Base-by-base conservation (phyloP, 2,888 invertebrate species). In the Psylliodes chrysocephalus region DNA sequence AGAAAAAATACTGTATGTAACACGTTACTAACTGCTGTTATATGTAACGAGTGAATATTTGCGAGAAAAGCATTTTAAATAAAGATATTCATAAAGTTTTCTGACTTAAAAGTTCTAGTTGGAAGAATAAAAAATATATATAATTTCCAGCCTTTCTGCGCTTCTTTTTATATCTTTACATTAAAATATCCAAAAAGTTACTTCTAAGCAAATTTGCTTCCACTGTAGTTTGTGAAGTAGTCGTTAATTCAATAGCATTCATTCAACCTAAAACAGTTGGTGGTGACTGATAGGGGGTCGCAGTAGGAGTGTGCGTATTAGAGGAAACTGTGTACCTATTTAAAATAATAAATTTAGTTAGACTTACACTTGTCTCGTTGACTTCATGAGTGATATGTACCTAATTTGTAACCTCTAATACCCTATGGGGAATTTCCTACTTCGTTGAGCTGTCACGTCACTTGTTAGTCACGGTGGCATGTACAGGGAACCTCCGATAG, bases 341-440 rank as follows among this genome's bases (percentile, higher is more conserved):
- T 55, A 55, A 55, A 55, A 55, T 55, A 55, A 55, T 55, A 55
- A 55, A 55, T 55, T 52, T 52, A 18, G 46, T 56, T 42, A 56
- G 46, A 56, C 56, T 46, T 56, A 56, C 56, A 47, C 56, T 56
- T 56, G 56, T 56, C 56, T 56, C 33, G 44, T 40, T 17, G 22
- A 56, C 46, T 47, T 47, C 56, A 18, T 55, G 55, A 55, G 44
- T 55, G 55, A 55, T 55, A 55, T 18, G 18, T 56, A 22, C 56
- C 56, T 47, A 56, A 56, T 56, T 56, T 56, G 56, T 56, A 56
- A 46, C 46, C 47, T 55, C 46, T 56, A 56, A 56, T 46, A 56
- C 56, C 46, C 35, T 47, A 56, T 47, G 46, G 33, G 47, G 47
- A 56, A 56, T 46, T 56, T 56, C 56, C 33, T 19, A 33, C 33